Conservation (phyloP, 1,140 invertebrate genomes). For the Drosophila guanche region DNA sequence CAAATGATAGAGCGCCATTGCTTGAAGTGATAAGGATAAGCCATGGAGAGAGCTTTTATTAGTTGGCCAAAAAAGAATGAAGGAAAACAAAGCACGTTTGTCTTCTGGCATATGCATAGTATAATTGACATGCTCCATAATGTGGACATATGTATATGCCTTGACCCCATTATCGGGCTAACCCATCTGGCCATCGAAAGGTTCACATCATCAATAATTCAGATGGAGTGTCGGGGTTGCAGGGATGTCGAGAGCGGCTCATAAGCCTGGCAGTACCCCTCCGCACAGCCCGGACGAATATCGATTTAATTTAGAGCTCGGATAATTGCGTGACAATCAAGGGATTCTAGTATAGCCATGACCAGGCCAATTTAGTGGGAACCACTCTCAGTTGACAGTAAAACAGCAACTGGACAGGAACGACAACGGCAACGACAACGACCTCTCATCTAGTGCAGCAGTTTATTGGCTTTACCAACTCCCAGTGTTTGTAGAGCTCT, state of each 20-base stretch:
- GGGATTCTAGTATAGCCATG: slow-evolving; percentile 54
- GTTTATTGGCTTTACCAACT: too few relatives aligned
- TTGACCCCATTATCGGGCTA: slow-evolving; percentile 44
- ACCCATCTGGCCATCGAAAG: slow-evolving; percentile 36
- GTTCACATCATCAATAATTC: slow-evolving; percentile 73
- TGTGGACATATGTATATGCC: slow-evolving; percentile 38
- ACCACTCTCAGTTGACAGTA: slow-evolving; percentile 47
- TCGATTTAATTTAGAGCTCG: slow-evolving; percentile 68
- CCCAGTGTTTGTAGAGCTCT: slow-evolving; percentile 54
- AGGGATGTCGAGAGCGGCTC: slow-evolving; percentile 16
- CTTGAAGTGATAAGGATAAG: slow-evolving; percentile 58
- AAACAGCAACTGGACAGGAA: slow-evolving; percentile 34
- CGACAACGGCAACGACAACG: not conserved
- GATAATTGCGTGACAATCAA: slow-evolving; percentile 80
- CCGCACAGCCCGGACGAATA: slow-evolving; percentile 19
- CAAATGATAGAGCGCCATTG: slow-evolving; percentile 26
- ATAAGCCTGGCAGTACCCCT: not conserved
- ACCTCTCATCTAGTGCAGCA: slow-evolving; percentile 3
- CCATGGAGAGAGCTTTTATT: not conserved
- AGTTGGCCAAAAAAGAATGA: not conserved
- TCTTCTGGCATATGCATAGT: slow-evolving; percentile 20
- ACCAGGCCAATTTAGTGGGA: slow-evolving; percentile 40
- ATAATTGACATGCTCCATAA: slow-evolving; percentile 39
- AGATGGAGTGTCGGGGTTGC: slow-evolving; percentile 12
- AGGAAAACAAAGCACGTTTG: not conserved